Evolutionary conservation across 2,888 invertebrate genomes (phyloP).

Genomic region (Erebia epiphron): DNA sequence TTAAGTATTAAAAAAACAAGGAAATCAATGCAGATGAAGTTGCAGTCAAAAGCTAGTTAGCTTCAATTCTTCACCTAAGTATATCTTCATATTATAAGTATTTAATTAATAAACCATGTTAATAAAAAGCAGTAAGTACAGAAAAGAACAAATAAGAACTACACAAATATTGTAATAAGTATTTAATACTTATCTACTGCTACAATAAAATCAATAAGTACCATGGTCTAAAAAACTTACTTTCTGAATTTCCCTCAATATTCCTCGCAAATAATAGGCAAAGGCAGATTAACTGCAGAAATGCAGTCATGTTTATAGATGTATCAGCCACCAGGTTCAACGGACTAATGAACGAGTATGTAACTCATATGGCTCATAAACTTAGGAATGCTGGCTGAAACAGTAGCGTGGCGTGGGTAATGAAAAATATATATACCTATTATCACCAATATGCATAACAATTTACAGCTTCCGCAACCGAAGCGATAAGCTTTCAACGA

Average conservation of each 20-base stretch:
- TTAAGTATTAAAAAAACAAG: too few relatives aligned
- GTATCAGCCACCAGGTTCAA: slow-evolving; percentile 55
- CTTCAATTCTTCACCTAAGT: too few relatives aligned
- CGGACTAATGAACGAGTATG: slow-evolving; percentile 49
- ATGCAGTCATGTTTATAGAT: slow-evolving; percentile 51
- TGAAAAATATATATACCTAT: slow-evolving; percentile 48
- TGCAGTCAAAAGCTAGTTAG: too few relatives aligned
- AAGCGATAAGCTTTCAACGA: slow-evolving; percentile 55
- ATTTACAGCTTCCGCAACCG: slow-evolving; percentile 57
- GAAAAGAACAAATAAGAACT: not conserved
- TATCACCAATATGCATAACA: slow-evolving; percentile 48
- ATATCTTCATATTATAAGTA: too few relatives aligned
- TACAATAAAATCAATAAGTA: not conserved
- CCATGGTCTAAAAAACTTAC: slow-evolving; percentile 24
- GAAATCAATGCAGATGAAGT: too few relatives aligned
- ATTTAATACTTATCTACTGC: not conserved
- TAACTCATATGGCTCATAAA: slow-evolving; percentile 52
- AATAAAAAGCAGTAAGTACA: not conserved
- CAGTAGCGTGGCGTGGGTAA: slow-evolving; percentile 47
- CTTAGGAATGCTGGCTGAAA: slow-evolving; percentile 51
- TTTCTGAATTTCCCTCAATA: slow-evolving; percentile 51
- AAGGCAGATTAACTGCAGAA: slow-evolving; percentile 46
- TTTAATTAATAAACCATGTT: too few relatives aligned
- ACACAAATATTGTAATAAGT: not conserved
- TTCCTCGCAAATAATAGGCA: slow-evolving; percentile 44